Base-by-base conservation (phyloP, 2,113 vertebrate genomes). In the Lepisosteus oculatus region DNA sequence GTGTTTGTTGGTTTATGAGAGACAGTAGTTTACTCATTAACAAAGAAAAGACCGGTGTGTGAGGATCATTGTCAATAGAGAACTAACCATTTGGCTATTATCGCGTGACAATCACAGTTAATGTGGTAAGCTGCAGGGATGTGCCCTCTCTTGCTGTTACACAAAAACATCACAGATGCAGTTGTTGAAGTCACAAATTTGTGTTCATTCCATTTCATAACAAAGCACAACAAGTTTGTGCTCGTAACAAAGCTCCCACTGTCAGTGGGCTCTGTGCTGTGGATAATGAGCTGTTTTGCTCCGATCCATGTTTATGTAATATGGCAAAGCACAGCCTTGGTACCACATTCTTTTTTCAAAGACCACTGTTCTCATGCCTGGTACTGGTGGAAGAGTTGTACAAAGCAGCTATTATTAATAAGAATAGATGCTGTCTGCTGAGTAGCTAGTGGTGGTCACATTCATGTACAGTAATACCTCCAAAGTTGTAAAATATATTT, bases 221-320 rank as follows among this genome's bases (percentile, higher is more conserved):
- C 29, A 29, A 29, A 29, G 29, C 29, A 29, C 29, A 29, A 29
- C 29, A 29, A 29, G 29, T 29, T 29, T 29, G 29, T 29, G 68
- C 15, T 75, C 12, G 55, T 11, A 72, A 87, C 88, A 92, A 90
- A 86, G 78, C 61, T 68, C 6, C 17, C 74, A 80, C 74, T 91
- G 89, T 87, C 81, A 44, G 11, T 43, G 77, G 75, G 65, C 62
- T 66, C 67, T 70, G 68, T 57, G 65, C 64, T 68, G 57, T 14
- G n/a, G 55, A 44, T 59, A 62, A 54, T 65, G 64, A 65, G 41
- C 64, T 61, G 64, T 6, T 45, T 68, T 12, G 75, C 67, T 12
- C 12, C 44, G 67, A 62, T 0, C 47, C 62, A 68, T 78, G 71
- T 83, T 78, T 69, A 73, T 69, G 68, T 72, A 73, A 70, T 66